phyloP scores from a whole-genome alignment of 2,797 vertebrate species.

The Xenopus petersii region DNA sequence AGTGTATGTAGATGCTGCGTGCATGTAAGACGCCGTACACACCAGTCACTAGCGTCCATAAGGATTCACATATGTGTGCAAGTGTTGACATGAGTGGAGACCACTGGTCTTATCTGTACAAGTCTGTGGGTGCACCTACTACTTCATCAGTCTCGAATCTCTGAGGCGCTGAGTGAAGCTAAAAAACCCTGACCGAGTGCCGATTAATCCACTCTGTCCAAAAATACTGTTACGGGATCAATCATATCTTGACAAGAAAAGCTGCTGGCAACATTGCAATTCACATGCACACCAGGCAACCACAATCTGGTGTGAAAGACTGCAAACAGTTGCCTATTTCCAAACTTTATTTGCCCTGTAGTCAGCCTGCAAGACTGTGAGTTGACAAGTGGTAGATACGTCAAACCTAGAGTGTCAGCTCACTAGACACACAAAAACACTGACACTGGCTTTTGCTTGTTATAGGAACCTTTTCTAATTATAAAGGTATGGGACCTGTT shows the following conservation, averaged over 20 bases:
- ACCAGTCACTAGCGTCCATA: not conserved
- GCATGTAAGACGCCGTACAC: not conserved
- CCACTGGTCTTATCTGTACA: not conserved
- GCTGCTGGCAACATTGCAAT: not conserved
- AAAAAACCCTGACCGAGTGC: not conserved
- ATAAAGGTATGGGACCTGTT: no score
- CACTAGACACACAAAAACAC: no score
- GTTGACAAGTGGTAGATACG: no score
- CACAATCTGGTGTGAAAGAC: not conserved
- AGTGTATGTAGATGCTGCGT: not conserved
- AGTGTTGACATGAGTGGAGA: conserved; percentile 10
- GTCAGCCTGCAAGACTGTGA: no score
- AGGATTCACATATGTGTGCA: not conserved
- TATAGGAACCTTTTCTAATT: no score
- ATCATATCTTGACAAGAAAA: conserved; percentile 6
- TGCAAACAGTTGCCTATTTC: not conserved
- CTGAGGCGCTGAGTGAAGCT: conserved; percentile 24
- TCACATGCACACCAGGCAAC: not conserved
- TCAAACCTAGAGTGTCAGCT: no score
- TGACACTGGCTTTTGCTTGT: no score
- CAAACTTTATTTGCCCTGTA: no score
- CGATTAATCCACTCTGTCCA: conserved; percentile 10
- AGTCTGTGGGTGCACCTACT: not conserved
- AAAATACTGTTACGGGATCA: not conserved
- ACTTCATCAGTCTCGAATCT: conserved; percentile 16